Conservation (phyloP, 1,140 invertebrate genomes). For the Oppia nitens region DNA sequence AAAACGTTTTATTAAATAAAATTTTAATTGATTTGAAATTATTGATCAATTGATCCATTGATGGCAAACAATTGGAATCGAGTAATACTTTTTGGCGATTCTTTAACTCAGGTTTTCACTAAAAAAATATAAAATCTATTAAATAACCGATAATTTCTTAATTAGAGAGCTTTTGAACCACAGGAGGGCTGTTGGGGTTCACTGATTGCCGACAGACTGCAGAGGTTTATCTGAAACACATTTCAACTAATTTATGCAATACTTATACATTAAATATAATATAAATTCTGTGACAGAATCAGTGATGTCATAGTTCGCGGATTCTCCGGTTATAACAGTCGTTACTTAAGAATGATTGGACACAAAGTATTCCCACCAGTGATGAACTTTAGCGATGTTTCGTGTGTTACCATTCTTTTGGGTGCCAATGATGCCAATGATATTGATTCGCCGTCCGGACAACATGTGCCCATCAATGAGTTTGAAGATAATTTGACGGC, state of each 20-base stretch:
- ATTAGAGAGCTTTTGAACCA: constrained; percentile 15
- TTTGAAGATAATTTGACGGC: constrained; percentile 25
- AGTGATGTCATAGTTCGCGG: constrained; percentile 31
- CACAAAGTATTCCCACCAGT: constrained; percentile 24
- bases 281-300: constrained; percentile 22
- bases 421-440: constrained; percentile 31
- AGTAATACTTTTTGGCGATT: constrained; percentile 20
- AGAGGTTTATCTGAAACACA: constrained; percentile 13
- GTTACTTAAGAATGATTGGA: constrained; percentile 26
- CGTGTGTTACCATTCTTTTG: constrained; percentile 27
- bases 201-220: constrained; percentile 17
- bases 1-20: no score
- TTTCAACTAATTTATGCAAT: constrained; percentile 1
- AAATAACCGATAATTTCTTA: neutral
- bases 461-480: constrained; percentile 30
- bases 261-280: neutral
- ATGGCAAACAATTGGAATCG: constrained; percentile 11
- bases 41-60: no score
- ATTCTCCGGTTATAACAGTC: constrained; percentile 31
- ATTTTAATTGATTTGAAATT: no score
- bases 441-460: constrained; percentile 20
- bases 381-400: constrained; percentile 23
- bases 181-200: constrained; percentile 17
- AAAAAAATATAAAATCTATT: neutral
- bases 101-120: constrained; percentile 13